phyloP scores from a whole-genome alignment of 2,888 invertebrate species.

The Cosmopolites sordidus region DNA sequence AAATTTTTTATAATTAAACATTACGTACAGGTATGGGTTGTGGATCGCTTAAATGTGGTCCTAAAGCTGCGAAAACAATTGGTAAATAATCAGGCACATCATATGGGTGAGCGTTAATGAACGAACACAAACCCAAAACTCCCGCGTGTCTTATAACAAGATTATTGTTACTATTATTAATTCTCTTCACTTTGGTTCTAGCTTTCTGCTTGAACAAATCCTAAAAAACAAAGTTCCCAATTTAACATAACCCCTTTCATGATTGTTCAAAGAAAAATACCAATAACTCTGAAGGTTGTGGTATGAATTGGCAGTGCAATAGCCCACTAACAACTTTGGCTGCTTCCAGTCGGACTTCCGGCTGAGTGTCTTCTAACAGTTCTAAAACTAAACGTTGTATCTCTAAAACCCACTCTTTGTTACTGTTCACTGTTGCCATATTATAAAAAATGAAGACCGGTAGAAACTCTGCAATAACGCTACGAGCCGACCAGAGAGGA shows the following conservation, averaged over 20 bases:
- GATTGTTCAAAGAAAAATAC: constrained; percentile 46
- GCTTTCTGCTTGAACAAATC: constrained; percentile 56
- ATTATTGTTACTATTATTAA: constrained; percentile 23
- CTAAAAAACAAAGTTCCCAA: constrained; percentile 47
- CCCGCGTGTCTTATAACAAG: constrained; percentile 72
- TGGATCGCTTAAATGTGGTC: constrained; percentile 78
- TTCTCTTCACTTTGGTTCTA: constrained; percentile 41
- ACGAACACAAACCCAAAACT: constrained; percentile 83
- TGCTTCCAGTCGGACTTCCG: constrained; percentile 80
- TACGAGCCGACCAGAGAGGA: constrained; percentile 66
- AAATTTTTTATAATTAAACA: no score
- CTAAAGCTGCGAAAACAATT: constrained; percentile 72
- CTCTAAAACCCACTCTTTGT: constrained; percentile 53
- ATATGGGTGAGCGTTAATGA: constrained; percentile 84
- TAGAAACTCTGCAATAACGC: constrained; percentile 63
- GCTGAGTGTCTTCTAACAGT: constrained; percentile 64
- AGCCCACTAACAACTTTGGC: constrained; percentile 79
- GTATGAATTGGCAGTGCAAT: constrained; percentile 78
- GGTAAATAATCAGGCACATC: constrained; percentile 75
- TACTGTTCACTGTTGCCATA: constrained; percentile 59
- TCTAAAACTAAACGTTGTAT: constrained; percentile 58
- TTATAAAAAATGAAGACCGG: constrained; percentile 71
- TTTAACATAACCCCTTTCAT: background rate
- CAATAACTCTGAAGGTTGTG: constrained; percentile 55
- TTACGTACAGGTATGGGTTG: constrained; percentile 77